These are phyloP conservation scores for Malacosoma neustria DNA, from an alignment of 2,888 invertebrate genomes.

Conservation along the genomic window DNA sequence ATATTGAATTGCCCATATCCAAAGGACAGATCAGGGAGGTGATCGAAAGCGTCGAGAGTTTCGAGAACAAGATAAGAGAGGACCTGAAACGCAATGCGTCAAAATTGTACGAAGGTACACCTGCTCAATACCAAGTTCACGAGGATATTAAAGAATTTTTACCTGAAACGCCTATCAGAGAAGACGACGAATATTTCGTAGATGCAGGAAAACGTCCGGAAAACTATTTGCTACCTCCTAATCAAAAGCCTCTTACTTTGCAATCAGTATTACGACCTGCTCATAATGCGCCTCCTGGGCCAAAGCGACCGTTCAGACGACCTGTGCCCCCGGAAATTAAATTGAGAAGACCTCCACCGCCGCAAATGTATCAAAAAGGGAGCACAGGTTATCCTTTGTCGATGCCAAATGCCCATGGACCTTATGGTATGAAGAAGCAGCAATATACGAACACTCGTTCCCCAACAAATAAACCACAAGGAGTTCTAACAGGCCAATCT, in stretches of 20 bases:
- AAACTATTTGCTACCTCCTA: constrained; percentile 45
- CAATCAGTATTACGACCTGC: constrained; percentile 59
- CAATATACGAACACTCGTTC: constrained; percentile 34
- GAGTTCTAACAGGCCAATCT: not conserved
- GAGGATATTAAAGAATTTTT: constrained; percentile 47
- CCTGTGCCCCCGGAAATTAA: constrained; percentile 65
- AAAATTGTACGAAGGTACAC: constrained; percentile 11
- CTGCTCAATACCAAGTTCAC: constrained; percentile 47
- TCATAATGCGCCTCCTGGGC: constrained; percentile 33
- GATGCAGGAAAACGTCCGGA: constrained; percentile 42
- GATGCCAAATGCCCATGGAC: constrained; percentile 41
- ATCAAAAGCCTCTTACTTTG: constrained; percentile 56
- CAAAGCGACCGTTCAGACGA: constrained; percentile 49
- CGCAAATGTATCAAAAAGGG: constrained; percentile 34
- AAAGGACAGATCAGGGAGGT: constrained; percentile 58
- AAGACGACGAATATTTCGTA: constrained; percentile 51
- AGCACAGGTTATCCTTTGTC: constrained; percentile 44
- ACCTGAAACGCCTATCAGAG: constrained; percentile 47
- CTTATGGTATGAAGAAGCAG: constrained; percentile 36
- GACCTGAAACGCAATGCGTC: constrained; percentile 35
- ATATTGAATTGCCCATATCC: constrained; percentile 62
- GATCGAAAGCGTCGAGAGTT: constrained; percentile 54
- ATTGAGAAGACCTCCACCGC: constrained; percentile 45
- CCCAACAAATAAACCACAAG: constrained; percentile 30
- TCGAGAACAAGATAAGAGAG: constrained; percentile 50